phyloP scores from a whole-genome alignment of 2,113 vertebrate genomes.

The Chascanopsetta lugubris region DNA sequence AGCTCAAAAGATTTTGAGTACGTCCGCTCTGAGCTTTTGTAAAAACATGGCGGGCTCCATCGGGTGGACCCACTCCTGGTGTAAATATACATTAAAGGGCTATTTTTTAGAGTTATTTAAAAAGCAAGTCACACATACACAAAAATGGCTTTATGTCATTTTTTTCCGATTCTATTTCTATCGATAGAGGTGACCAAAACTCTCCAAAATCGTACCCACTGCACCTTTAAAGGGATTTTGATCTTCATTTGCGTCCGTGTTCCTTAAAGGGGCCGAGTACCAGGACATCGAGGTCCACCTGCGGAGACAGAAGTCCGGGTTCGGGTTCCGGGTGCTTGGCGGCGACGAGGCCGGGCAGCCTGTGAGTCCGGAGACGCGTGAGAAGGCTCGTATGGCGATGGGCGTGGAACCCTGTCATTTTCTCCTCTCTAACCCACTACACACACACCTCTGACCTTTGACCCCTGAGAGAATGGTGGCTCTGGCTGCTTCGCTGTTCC shows the following conservation, averaged over 20 bases:
- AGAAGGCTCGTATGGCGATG: conserved; percentile 83
- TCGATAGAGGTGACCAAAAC: no score
- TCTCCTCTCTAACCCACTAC: conserved; percentile 61
- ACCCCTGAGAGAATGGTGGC: conserved; percentile 60
- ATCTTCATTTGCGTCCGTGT: neutral
- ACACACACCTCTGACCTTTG: conserved; percentile 51
- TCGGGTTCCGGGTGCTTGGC: conserved; percentile 97
- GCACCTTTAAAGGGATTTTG: neutral
- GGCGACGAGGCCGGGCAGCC: conserved; percentile 98
- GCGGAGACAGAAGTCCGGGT: conserved; percentile 96
- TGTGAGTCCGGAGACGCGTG: conserved; percentile 88
- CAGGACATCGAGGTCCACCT: conserved; percentile 96
- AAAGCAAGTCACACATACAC: no score
- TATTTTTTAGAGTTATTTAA: no score
- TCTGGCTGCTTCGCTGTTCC: conserved; percentile 49
- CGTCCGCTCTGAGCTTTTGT: no score
- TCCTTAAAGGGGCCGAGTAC: conserved; percentile 86
- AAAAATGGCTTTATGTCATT: no score
- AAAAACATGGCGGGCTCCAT: no score
- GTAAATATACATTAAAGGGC: no score
- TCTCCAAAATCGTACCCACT: no score
- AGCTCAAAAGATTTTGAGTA: no score
- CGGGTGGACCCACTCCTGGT: no score
- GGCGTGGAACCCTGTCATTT: conserved; percentile 77
- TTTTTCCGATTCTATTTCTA: no score